These are phyloP conservation scores for Falco concolor DNA, from an alignment of 2,797 vertebrate genomes.

Conservation along the genomic window DNA sequence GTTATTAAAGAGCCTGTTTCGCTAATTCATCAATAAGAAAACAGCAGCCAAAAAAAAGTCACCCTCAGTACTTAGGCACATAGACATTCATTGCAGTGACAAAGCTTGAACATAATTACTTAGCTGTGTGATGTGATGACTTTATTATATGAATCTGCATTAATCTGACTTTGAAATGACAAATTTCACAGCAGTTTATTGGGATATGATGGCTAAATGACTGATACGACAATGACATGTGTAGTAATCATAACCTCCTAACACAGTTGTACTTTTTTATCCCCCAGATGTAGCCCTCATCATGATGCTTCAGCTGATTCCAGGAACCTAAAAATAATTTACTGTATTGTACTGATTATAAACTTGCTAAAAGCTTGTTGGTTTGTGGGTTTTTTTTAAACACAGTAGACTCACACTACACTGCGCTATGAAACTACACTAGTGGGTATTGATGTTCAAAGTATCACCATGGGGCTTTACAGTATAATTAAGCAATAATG, in stretches of 20 bases:
- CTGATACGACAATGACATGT: not conserved
- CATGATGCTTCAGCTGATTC: not conserved
- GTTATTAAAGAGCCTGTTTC: not conserved
- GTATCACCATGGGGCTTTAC: not conserved
- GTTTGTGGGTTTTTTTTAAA: not conserved
- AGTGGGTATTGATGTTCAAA: not conserved
- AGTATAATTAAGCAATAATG: not conserved
- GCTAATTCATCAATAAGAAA: not conserved
- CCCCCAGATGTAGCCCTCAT: not conserved
- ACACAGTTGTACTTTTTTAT: not conserved
- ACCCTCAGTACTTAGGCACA: not conserved
- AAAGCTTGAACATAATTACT: not conserved
- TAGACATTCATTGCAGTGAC: not conserved
- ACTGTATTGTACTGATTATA: not conserved
- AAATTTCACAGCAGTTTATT: conserved; percentile 6
- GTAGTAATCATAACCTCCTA: not conserved
- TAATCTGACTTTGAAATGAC: conserved; percentile 22
- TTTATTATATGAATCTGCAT: not conserved
- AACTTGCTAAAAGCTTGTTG: not conserved
- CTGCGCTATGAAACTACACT: not conserved
- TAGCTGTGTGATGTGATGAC: not conserved
- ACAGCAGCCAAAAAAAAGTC: not conserved
- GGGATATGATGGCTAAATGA: not conserved
- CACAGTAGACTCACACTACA: not conserved
- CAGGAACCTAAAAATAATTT: not conserved